Conservation (phyloP, 2,888 invertebrate genomes). For the Meliscaeva auricollis region DNA sequence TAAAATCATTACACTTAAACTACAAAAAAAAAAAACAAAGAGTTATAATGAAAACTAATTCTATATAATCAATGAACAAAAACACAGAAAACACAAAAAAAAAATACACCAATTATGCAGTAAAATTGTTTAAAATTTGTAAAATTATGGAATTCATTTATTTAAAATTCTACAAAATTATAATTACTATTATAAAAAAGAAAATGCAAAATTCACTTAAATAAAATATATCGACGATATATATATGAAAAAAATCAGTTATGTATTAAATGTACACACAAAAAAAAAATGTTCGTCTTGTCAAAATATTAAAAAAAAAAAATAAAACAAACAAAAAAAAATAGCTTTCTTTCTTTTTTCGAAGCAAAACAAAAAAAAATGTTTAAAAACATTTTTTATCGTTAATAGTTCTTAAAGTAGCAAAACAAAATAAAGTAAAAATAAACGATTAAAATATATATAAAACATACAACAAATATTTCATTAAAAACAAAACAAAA, state of each 20-base stretch:
- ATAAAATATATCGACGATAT: constrained; percentile 31
- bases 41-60: too few relatives aligned
- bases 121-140: constrained; percentile 52
- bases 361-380: constrained; percentile 52
- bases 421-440: constrained; percentile 25
- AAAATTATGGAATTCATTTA: constrained; percentile 45
- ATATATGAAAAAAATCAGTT: constrained; percentile 26
- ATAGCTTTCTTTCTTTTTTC: constrained; percentile 65
- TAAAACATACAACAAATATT: constrained; percentile 52
- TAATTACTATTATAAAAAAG: constrained; percentile 37
- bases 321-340: constrained; percentile 39
- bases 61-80: constrained; percentile 43
- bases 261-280: constrained; percentile 43
- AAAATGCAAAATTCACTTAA: constrained; percentile 32
- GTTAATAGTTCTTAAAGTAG: constrained; percentile 72
- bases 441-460: constrained; percentile 60
- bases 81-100: constrained; percentile 24
- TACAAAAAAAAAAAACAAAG: constrained; percentile 23
- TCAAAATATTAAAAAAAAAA: constrained; percentile 41
- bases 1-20: constrained; percentile 59
- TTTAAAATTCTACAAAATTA: constrained; percentile 34
- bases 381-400: constrained; percentile 62
- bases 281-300: constrained; percentile 59
- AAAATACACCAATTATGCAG: constrained; percentile 32
- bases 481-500: constrained; percentile 63